Evolutionary conservation across 2,888 invertebrate genomes (phyloP), one percentile per base, ranked within the genome.

Genomic region (Ornithoptera priamus): DNA sequence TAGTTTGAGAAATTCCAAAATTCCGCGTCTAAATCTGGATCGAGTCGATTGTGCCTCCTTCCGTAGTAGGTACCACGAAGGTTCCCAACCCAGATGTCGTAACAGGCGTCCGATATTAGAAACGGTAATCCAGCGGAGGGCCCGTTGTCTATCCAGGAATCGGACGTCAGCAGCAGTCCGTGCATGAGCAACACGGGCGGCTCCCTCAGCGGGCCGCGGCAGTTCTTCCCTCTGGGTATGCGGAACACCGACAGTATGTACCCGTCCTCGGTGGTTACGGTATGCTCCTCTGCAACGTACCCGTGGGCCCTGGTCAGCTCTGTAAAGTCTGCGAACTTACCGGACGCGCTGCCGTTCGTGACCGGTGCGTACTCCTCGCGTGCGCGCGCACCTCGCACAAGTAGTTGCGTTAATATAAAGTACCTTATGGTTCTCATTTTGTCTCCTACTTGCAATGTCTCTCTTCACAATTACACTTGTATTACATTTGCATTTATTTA

Each of bases 1-100:
- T 97, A 96, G 90, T 95, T 96, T 17, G 77, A 67, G 62, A 82
- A 77, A 63, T 79, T 76, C 93, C 94, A 94, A 73, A 93, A 95
- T 65, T 84, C 80, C 24, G 74, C 63, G 63, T 91, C 88, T 68
- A 62, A 77, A 7, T 69, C 80, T 39, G 89, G 77, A 73, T 86
- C 68, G 77, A 90, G 75, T 0, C 79, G 81, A 68, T 86, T 76
- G 74, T 96, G 96, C 22, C 84, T 85, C 63, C 91, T 87, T 8
- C 94, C 92, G 79, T 95, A 95, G 69, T 83, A 79, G 59, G 83
- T 87, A 0, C 87, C 87, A n/a, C 87, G 78, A 62, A 76, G 76
- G 63, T 86, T 87, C 8, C 83, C 85, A 0, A 85, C 72, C 87
- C 87, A 84, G 2, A 82, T 65, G 65, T 84, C 84, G 64, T 77